Evolutionary conservation across 2,797 vertebrate species (phyloP).

Genomic region (Fringilla coelebs): DNA sequence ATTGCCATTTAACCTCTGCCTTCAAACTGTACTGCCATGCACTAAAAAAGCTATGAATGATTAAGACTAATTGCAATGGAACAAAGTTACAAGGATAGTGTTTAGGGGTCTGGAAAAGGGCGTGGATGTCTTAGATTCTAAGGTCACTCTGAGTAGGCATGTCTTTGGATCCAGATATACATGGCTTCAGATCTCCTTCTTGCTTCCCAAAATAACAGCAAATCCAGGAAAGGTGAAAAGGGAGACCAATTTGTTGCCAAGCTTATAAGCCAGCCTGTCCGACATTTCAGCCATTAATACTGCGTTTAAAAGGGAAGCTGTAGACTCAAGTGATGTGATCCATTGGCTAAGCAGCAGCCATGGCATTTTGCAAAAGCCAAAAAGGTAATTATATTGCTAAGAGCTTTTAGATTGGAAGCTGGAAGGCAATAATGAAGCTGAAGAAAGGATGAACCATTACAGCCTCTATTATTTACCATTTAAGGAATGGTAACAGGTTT

Average conservation of each 20-base stretch:
- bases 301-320: conserved; percentile 48
- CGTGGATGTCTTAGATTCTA: background rate
- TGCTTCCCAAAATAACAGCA: conserved; percentile 12
- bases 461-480: background rate
- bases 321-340: conserved; percentile 32
- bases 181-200: background rate
- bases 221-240: conserved; percentile 9
- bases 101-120: background rate
- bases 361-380: conserved; percentile 66
- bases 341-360: conserved; percentile 55
- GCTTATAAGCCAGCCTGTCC: conserved; percentile 34
- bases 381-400: conserved; percentile 44
- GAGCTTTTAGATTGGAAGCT: conserved; percentile 45
- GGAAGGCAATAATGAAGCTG: conserved; percentile 40
- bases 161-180: background rate
- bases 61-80: background rate
- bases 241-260: conserved; percentile 19
- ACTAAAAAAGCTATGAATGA: background rate
- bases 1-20: background rate
- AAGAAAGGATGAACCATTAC: conserved; percentile 38
- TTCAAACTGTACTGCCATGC: background rate
- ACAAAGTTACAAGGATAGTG: background rate
- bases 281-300: conserved; percentile 49
- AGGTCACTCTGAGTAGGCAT: background rate
- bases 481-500: background rate